Base-by-base conservation (phyloP, 2,888 invertebrate species). In the Pandemis cinnamomeana region DNA sequence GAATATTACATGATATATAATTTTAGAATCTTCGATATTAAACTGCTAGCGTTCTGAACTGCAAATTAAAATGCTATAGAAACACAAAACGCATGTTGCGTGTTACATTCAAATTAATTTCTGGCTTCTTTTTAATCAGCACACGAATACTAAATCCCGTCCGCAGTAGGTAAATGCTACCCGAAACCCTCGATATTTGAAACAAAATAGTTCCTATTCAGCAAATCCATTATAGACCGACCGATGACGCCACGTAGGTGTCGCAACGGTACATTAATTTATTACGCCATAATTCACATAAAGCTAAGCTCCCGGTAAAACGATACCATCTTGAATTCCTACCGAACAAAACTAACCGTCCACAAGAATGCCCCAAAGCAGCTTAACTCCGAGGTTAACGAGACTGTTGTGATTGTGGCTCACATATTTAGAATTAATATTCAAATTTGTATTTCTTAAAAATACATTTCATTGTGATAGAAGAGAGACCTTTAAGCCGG, bases 221-320 rank as follows among this genome's bases (percentile, higher is more conserved):
- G 85, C 84, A 80, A 84, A 83, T 82, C 80, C 79, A 84, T 85
- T 83, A 83, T 79, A 82, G 78, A 79, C 79, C 80, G 80, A 82
- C 82, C 82, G 87, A 84, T 91, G 91, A 92, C 90, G 88, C 27
- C 90, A 89, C 90, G 87, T 88, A 88, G 89, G 90, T 92, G 91
- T 89, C 89, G 82, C 81, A 86, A 92, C 92, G 91, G 92, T 90
- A 87, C 83, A 85, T 88, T 91, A 90, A 91, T 93, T 94, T 93
- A 93, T 93, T 85, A 85, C 87, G 78, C 89, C 86, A 92, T 94
- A 92, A 91, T 87, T 92, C 91, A 91, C 91, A 89, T 90, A 91
- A 89, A 91, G 89, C 82, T 90, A 90, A 92, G 91, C 90, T 90
- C 86, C 89, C 87, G 83, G 87, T 84, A 85, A 80, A 82, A 80